Evolutionary conservation across 1,140 invertebrate genomes (phyloP), one percentile per base, ranked within the genome.

Genomic region (Ephestia elutella): DNA sequence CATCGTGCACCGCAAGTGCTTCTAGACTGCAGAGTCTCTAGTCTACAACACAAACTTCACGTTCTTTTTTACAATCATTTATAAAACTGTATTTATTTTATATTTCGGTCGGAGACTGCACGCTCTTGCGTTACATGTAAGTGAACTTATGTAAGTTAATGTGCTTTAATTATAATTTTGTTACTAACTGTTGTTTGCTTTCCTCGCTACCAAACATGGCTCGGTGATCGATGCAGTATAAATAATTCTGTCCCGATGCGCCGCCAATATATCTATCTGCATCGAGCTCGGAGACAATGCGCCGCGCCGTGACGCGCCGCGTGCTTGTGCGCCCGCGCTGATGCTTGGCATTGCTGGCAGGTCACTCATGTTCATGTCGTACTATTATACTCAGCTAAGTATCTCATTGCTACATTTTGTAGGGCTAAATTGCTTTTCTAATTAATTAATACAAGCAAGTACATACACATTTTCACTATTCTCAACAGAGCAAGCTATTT

Each of bases 1-100:
- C 81, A 97, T 97, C 87, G 96, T 98, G 68, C 96, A 97, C 93
- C 94, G 96, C 91, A 98, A 97, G 90, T 98, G 96, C 92, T 97
- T 98, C 93, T 97, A 97, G 92, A 81, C 61, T 35, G n/a, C 8
- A n/a, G 18, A 18, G 2, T 30, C 19, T 28, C 28, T 20, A 20
- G 35, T 32, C 30, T 32, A 32, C 1, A 32, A 10, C 11, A 1
- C 11, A 8, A 10, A 32, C 9, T 55, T 18, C 5, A n/a, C 13
- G 35, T 49, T 49, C 54, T 63, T 63, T 63, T 68, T 35, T 68
- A 63, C 59, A 53, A 49, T 57, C 35, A 49, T 48, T 21, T 61
- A 55, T 48, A 55, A 60, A 51, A 58, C 38, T 68, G 61, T 68
- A 63, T 63, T 68, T 68, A 68, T 63, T 68, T 68, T 68, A 57